These are phyloP conservation scores for Rhinogobius similis DNA, from an alignment of 2,113 vertebrate genomes.

Conservation along the genomic window DNA sequence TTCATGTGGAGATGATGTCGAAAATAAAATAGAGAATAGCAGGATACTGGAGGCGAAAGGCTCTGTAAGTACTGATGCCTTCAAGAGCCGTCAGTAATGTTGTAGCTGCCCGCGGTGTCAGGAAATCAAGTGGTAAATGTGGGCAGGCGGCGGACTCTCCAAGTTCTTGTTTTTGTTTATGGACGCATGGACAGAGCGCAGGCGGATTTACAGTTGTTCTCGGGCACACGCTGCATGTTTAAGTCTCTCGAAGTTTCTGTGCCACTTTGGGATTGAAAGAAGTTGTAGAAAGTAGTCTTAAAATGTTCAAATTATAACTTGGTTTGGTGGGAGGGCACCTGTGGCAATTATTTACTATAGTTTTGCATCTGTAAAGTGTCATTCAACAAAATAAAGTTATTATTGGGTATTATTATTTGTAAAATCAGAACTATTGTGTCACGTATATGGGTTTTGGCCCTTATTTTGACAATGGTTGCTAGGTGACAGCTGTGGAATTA, in stretches of 20 bases:
- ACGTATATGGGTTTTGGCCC: too few relatives aligned
- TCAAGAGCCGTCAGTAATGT: constrained; percentile 9
- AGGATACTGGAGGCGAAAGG: not conserved
- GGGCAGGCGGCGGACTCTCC: constrained; percentile 12
- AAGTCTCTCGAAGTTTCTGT: not conserved
- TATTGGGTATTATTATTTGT: too few relatives aligned
- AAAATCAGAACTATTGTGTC: too few relatives aligned
- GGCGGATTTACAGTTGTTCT: not conserved
- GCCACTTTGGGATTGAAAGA: not conserved
- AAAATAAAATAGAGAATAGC: not conserved
- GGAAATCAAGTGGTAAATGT: constrained; percentile 6
- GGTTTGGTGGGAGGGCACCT: too few relatives aligned
- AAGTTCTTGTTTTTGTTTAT: constrained; percentile 4
- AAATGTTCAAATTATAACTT: too few relatives aligned
- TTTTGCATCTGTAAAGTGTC: too few relatives aligned
- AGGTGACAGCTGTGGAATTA: too few relatives aligned
- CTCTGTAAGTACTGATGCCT: constrained; percentile 1
- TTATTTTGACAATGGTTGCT: too few relatives aligned
- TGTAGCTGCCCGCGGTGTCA: not conserved
- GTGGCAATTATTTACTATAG: too few relatives aligned
- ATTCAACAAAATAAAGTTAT: too few relatives aligned
- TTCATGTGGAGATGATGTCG: constrained; percentile 4
- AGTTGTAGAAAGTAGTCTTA: too few relatives aligned
- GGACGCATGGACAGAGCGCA: constrained; percentile 12
- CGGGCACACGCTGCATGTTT: not conserved